Conservation (phyloP, 2,888 invertebrate species). For the Noctua comes region DNA sequence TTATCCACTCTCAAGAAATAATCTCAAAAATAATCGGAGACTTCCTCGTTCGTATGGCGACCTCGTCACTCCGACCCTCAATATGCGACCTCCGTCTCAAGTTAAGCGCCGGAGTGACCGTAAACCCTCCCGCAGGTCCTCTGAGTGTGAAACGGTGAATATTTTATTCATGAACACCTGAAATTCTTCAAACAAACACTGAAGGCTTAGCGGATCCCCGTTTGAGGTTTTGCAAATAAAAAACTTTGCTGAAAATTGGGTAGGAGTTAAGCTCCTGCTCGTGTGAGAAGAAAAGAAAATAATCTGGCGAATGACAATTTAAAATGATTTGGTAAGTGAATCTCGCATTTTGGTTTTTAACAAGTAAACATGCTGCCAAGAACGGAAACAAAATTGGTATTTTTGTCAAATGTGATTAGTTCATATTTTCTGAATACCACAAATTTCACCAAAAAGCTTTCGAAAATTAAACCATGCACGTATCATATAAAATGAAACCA, state of each 20-base stretch:
- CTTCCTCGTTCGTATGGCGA: slow-evolving; percentile 5
- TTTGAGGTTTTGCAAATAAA: slow-evolving; percentile 39
- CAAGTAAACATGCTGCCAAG: neutral
- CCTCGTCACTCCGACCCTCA: slow-evolving; percentile 33
- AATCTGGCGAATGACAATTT: neutral
- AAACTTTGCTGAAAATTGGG: slow-evolving; percentile 27
- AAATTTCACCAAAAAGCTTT: neutral
- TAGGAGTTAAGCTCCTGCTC: slow-evolving; percentile 1
- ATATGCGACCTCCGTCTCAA: slow-evolving; percentile 60
- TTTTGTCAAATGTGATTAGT: neutral
- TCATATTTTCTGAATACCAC: neutral
- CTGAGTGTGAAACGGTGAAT: slow-evolving; percentile 71
- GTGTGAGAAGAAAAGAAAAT: neutral
- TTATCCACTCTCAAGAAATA: neutral
- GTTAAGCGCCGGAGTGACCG: slow-evolving; percentile 66
- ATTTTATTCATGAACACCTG: slow-evolving; percentile 79
- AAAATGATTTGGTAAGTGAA: neutral
- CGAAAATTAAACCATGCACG: neutral
- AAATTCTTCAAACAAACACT: slow-evolving; percentile 66
- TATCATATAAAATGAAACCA: neutral
- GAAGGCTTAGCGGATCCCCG: slow-evolving; percentile 25
- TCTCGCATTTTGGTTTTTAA: neutral
- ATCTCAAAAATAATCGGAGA: neutral
- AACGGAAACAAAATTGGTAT: neutral
- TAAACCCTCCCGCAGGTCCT: slow-evolving; percentile 56